phyloP scores from a whole-genome alignment of 2,113 vertebrate species.

The Toxotes chatareus region DNA sequence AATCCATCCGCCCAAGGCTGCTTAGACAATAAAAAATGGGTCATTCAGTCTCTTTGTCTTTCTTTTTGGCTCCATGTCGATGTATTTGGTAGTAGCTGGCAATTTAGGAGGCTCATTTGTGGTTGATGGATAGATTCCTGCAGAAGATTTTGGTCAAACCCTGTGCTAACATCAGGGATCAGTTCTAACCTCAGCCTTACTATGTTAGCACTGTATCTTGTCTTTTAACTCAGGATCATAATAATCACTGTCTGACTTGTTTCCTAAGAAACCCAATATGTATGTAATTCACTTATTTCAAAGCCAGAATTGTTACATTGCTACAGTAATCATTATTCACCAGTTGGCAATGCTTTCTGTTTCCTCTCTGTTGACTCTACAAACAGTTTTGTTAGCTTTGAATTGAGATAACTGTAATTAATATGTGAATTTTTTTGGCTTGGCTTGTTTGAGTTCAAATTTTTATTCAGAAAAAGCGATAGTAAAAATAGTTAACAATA shows the following conservation, averaged over 20 bases:
- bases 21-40: slow-evolving; percentile 63
- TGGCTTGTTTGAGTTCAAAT: neutral
- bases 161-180: neutral
- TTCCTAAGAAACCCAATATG: slow-evolving; percentile 13
- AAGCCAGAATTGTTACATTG: slow-evolving; percentile 12
- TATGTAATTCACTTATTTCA: slow-evolving; percentile 32
- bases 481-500: too few species aligned
- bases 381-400: neutral
- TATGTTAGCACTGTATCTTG: slow-evolving; percentile 14
- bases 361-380: neutral
- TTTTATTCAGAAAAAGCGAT: too few species aligned
- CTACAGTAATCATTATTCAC: neutral
- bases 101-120: slow-evolving; percentile 57
- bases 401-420: neutral
- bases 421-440: neutral
- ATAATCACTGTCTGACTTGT: slow-evolving; percentile 12
- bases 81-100: slow-evolving; percentile 35
- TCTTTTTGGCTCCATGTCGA: slow-evolving; percentile 43
- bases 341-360: neutral
- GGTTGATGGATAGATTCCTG: slow-evolving; percentile 47
- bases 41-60: slow-evolving; percentile 52
- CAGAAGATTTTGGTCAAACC: slow-evolving; percentile 28
- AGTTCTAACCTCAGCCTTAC: slow-evolving; percentile 32
- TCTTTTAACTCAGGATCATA: slow-evolving; percentile 14
- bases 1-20: slow-evolving; percentile 58